A percentile compares a stretch with the other conserved stretches of the same genome.
These are phyloP conservation scores for Telenomus remus DNA, from an alignment of 1,140 invertebrate genomes.

Conservation along the genomic window DNA sequence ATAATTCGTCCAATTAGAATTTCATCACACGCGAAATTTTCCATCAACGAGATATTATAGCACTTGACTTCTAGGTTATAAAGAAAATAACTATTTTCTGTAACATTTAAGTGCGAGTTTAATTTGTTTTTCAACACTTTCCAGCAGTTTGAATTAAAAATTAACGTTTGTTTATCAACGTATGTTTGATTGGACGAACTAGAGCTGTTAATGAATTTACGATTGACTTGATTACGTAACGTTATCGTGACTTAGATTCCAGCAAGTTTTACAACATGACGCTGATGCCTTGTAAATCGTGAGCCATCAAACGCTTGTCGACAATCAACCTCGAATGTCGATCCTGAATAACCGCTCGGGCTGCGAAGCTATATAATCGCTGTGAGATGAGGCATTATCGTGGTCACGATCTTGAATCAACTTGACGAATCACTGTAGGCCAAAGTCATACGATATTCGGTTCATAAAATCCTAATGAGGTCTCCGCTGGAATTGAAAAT, in stretches of 20 bases:
- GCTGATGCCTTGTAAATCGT: slow-evolving; percentile 42
- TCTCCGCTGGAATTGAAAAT: slow-evolving; percentile 7
- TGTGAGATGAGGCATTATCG: slow-evolving; percentile 53
- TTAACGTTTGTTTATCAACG: too few relatives aligned
- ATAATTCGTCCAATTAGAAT: too few relatives aligned
- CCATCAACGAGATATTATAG: too few relatives aligned
- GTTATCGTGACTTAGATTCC: slow-evolving; percentile 48
- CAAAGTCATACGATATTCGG: slow-evolving; percentile 46
- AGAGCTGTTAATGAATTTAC: slow-evolving; percentile 26
- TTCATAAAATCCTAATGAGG: slow-evolving; percentile 28
- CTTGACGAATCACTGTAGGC: slow-evolving; percentile 42
- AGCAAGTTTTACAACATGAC: slow-evolving; percentile 40
- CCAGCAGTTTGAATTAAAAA: too few relatives aligned
- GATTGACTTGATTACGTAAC: slow-evolving; percentile 42
- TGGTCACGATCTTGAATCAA: slow-evolving; percentile 49
- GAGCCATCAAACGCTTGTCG: slow-evolving; percentile 48
- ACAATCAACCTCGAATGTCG: slow-evolving; percentile 45
- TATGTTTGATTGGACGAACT: too few relatives aligned
- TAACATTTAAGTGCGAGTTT: too few relatives aligned
- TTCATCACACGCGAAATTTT: too few relatives aligned
- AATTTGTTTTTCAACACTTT: too few relatives aligned
- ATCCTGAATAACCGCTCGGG: slow-evolving; percentile 43
- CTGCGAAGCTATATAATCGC: slow-evolving; percentile 43
- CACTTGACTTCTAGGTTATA: too few relatives aligned
- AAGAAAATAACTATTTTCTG: too few relatives aligned